Evolutionary conservation across 1,140 invertebrate genomes (phyloP).

Genomic region (Neuroterus valhalla): DNA sequence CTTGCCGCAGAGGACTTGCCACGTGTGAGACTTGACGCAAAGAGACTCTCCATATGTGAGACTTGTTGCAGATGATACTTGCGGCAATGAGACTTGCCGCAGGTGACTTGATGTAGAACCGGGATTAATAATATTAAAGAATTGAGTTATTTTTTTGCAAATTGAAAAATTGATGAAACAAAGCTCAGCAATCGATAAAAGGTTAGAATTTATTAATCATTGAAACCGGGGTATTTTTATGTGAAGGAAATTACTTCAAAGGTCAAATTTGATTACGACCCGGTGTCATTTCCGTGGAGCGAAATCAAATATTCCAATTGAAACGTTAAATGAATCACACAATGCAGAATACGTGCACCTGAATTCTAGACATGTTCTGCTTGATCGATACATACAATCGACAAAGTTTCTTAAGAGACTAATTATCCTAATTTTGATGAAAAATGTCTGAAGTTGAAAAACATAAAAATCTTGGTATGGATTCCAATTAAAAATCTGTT

Average conservation of each 20-base stretch:
- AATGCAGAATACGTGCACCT: conserved; percentile 1
- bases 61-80: too few relatives aligned
- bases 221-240: not conserved
- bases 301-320: not conserved
- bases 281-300: not conserved
- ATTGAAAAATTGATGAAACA: too few relatives aligned
- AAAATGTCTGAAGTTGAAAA: not conserved
- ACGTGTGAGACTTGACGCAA: too few relatives aligned
- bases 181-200: not conserved
- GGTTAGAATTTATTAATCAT: not conserved
- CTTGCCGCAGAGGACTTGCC: too few relatives aligned
- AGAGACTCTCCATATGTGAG: too few relatives aligned
- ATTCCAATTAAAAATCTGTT: too few relatives aligned
- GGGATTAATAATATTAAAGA: too few relatives aligned
- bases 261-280: conserved; percentile 12
- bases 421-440: not conserved
- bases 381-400: conserved; percentile 16
- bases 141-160: too few relatives aligned
- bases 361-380: not conserved
- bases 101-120: too few relatives aligned
- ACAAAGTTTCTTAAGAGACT: not conserved
- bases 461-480: not conserved
- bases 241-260: conserved; percentile 12
- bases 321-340: conserved; percentile 17
- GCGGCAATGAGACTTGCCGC: too few relatives aligned